Percentiles rank a stretch among this genome's conserved stretches.
phyloP scores from a whole-genome alignment of 1,140 invertebrate genomes.

The Drosophila sp. region DNA sequence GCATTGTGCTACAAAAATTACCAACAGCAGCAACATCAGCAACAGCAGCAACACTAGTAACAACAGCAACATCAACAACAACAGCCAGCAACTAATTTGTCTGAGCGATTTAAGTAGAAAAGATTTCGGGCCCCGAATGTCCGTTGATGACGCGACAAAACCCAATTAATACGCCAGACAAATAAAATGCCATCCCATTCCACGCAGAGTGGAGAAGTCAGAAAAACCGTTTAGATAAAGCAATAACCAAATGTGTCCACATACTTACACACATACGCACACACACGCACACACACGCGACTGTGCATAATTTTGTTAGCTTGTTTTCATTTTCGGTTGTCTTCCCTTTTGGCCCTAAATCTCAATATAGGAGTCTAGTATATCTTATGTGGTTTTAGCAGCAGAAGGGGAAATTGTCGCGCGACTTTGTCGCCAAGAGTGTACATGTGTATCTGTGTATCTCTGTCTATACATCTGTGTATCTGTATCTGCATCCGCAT shows the following conservation, averaged over 20 bases:
- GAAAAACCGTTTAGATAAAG: slow-evolving; percentile 78
- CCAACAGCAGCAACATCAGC: slow-evolving; percentile 23
- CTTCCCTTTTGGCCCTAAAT: slow-evolving; percentile 21
- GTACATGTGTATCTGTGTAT: slow-evolving; percentile 9
- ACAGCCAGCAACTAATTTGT: slow-evolving; percentile 75
- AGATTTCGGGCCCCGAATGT: slow-evolving; percentile 51
- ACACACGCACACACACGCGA: slow-evolving; percentile 51
- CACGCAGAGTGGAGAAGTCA: slow-evolving; percentile 9
- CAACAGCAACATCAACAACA: slow-evolving; percentile 15
- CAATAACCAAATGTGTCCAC: slow-evolving; percentile 76
- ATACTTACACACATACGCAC: slow-evolving; percentile 11
- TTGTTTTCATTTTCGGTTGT: slow-evolving; percentile 44
- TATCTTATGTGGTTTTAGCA: slow-evolving; percentile 46
- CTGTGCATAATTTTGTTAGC: slow-evolving; percentile 68
- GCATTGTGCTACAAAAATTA: slow-evolving; percentile 68
- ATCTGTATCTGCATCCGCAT: slow-evolving; percentile 7
- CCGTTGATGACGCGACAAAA: slow-evolving; percentile 78
- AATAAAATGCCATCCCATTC: slow-evolving; percentile 61
- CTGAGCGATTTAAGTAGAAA: slow-evolving; percentile 62
- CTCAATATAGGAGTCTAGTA: slow-evolving; percentile 57
- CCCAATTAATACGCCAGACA: slow-evolving; percentile 83
- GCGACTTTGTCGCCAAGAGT: slow-evolving; percentile 39
- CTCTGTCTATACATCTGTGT: no score
- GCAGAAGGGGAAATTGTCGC: slow-evolving; percentile 19
- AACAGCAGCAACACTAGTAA: slow-evolving; percentile 16